Conservation (phyloP, 2,797 vertebrate genomes). For the Macropodus opercularis region DNA sequence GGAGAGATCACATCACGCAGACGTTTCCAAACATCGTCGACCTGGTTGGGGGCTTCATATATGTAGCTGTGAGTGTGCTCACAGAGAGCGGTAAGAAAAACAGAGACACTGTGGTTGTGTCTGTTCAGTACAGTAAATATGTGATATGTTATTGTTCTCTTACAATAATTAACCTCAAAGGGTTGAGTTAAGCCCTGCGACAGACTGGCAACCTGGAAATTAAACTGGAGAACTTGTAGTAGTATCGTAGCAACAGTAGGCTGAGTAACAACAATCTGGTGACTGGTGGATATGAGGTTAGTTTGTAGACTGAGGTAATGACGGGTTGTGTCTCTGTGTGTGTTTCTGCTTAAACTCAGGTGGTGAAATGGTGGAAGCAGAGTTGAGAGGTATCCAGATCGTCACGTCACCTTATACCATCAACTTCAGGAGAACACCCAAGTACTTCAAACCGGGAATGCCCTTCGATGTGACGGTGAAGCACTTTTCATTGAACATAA, state of each 20-base stretch:
- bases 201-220: no score
- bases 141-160: no score
- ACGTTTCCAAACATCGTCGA: constrained; percentile 37
- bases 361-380: constrained; percentile 78
- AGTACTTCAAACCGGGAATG: constrained; percentile 80
- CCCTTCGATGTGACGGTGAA: constrained; percentile 71
- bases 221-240: no score
- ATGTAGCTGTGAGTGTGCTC: constrained; percentile 82
- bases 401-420: constrained; percentile 79
- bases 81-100: constrained; percentile 79
- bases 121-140: background rate
- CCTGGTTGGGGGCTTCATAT: constrained; percentile 78
- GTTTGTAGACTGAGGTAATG: no score
- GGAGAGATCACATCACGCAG: constrained; percentile 58
- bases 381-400: constrained; percentile 71
- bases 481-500: background rate
- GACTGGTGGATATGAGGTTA: no score
- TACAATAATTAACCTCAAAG: no score
- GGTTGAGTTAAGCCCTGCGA: no score
- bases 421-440: constrained; percentile 74
- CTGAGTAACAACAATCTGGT: no score
- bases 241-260: no score
- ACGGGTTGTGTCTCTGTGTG: background rate
- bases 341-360: constrained; percentile 50
- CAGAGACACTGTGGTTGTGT: background rate